A percentile compares a stretch with the other conserved stretches of the same genome.
These are phyloP conservation scores for Brachionus angularis DNA, from an alignment of 1,140 invertebrate species.

Conservation along the genomic window DNA sequence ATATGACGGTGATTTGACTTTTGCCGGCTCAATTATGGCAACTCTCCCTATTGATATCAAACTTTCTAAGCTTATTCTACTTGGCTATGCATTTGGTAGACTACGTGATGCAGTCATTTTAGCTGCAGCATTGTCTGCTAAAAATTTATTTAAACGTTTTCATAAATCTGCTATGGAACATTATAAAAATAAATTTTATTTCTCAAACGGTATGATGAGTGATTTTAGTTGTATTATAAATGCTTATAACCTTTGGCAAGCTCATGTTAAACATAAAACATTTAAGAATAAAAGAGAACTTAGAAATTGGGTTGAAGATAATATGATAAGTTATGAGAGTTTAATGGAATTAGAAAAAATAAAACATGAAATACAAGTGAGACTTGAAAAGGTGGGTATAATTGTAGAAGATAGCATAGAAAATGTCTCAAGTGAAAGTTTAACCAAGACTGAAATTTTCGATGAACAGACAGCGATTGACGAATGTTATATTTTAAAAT, in stretches of 20 bases:
- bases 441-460: not conserved
- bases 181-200: not conserved
- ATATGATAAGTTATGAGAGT: not conserved
- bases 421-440: not conserved
- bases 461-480: not conserved
- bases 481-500: conserved; percentile 37
- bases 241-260: conserved; percentile 25
- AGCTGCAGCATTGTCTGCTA: conserved; percentile 69
- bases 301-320: not conserved
- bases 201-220: conserved; percentile 8
- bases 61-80: conserved; percentile 75
- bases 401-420: not conserved
- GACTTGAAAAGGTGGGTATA: not conserved
- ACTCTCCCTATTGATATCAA: conserved; percentile 75
- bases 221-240: conserved; percentile 33
- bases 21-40: conserved; percentile 76
- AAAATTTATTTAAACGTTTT: conserved; percentile 13
- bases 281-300: not conserved
- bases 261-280: not conserved
- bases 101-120: conserved; percentile 22
- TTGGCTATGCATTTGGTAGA: conserved; percentile 80
- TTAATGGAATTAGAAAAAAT: not conserved
- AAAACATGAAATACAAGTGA: not conserved
- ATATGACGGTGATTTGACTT: conserved; percentile 78
- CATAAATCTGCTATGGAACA: not conserved